Percentiles rank a stretch among this genome's conserved stretches.
phyloP scores from a whole-genome alignment of 2,113 vertebrate species.

The Trogon melanurus region DNA sequence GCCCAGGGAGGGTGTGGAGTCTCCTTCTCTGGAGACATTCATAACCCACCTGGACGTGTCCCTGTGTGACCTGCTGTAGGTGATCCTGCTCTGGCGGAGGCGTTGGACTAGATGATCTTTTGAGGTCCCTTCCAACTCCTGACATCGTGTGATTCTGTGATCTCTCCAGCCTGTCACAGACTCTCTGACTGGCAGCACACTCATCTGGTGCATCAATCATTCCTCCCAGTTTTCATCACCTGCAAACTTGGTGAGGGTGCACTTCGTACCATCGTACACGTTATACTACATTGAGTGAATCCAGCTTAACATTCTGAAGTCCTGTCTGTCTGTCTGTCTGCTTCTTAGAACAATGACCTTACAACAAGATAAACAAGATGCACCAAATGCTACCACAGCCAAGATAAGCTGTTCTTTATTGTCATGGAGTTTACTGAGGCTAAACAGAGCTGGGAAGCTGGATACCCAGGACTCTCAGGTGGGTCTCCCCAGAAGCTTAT shows the following conservation, averaged over 20 bases:
- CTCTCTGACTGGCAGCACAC: background rate
- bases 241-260: background rate
- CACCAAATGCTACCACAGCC: background rate
- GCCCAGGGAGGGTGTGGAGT: no score
- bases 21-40: no score
- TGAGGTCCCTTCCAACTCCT: no score
- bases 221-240: background rate
- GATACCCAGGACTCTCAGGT: background rate
- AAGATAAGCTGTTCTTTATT: background rate
- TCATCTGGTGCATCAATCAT: background rate
- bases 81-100: no score
- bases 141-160: no score
- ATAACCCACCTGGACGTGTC: no score
- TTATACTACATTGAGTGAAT: background rate
- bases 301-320: background rate
- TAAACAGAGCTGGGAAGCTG: background rate
- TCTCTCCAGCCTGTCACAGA: background rate
- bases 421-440: background rate
- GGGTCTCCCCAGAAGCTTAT: background rate
- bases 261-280: background rate
- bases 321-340: background rate
- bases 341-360: background rate
- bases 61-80: no score
- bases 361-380: background rate
- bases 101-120: no score